Evolutionary conservation across 2,888 invertebrate species (phyloP), one percentile per base, ranked within the genome.

Genomic region (Julus scandinavius): DNA sequence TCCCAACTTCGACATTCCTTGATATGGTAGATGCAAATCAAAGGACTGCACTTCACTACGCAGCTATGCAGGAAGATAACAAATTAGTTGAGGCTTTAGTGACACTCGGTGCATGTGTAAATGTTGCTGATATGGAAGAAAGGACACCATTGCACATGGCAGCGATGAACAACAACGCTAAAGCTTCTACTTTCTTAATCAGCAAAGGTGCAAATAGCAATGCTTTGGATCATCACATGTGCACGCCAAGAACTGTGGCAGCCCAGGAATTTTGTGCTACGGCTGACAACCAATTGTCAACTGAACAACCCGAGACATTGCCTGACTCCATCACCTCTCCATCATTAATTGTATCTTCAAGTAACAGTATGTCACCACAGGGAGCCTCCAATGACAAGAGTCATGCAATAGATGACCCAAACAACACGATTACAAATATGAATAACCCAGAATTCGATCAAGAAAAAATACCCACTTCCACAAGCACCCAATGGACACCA

Each of bases 131-230:
- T 87, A 11, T 5, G n/a, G 45, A n/a, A 11, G 80, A 41, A 15
- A 40, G n/a, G 1, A 87, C 41, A 20, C 80, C 87, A 38, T 89
- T 90, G 87, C 87, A 87, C 83, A 7, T 87, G 5, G 96, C 96
- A 0, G 96, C 96, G 0, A 95, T 94, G 89, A 94, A 94, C 13
- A 20, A 49, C 89, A 94, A 94, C 90, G 91, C 95, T n/a, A 91
- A 92, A 45, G 94, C 94, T 90, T 93, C 95, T 54, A 93, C 95
- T 92, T 92, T 95, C 90, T 92, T 97, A 89, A 93, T 97, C 88
- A 94, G 94, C 89, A 94, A 95, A 89, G 96, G 95, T 0, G 96
- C 96, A 17, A 17, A 38, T 15, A 6, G 2, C 6, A 95, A 96
- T 90, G 95, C 96, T 20, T 41, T 45, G 85, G 95, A 96, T 9